A percentile compares a stretch with the other conserved stretches of the same genome.
Evolutionary conservation across 2,797 vertebrate genomes (phyloP).

Genomic region (Babyrousa celebensis): DNA sequence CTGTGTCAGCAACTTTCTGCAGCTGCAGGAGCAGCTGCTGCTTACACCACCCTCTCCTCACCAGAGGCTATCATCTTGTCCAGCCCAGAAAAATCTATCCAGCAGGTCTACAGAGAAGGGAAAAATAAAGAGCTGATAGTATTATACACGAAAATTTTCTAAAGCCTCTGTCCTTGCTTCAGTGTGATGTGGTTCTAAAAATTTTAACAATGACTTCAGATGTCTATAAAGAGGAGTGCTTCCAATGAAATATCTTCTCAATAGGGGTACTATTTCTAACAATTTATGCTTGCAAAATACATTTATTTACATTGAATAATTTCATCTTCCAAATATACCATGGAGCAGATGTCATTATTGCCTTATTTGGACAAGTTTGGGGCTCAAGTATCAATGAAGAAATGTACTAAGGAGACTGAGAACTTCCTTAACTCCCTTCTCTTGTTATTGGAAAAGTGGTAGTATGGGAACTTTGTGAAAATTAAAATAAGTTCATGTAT

Average conservation of each 20-base stretch:
- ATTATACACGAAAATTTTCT: conserved; percentile 24
- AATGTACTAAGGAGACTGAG: not conserved
- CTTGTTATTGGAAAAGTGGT: conserved; percentile 41
- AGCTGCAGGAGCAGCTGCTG: conserved; percentile 84
- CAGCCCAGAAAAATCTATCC: conserved; percentile 74
- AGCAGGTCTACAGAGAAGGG: not conserved
- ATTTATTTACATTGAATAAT: not conserved
- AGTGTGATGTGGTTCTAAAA: conserved; percentile 32
- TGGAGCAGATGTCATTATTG: not conserved
- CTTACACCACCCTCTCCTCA: conserved; percentile 62
- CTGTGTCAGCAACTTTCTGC: conserved; percentile 85
- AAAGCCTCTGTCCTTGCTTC: conserved; percentile 71
- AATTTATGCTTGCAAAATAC: not conserved
- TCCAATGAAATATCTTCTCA: not conserved
- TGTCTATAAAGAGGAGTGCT: conserved; percentile 12
- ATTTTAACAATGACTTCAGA: conserved; percentile 43
- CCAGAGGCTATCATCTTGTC: conserved; percentile 74
- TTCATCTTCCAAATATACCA: not conserved
- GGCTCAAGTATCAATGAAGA: not conserved
- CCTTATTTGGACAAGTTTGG: not conserved
- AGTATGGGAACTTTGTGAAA: not conserved
- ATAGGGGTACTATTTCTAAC: not conserved
- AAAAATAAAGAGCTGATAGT: conserved; percentile 36
- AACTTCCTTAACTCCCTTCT: not conserved
- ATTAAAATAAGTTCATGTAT: conserved; percentile 26